Base-by-base conservation (phyloP, 2,797 vertebrate species). In the Bradypodion pumilum region DNA sequence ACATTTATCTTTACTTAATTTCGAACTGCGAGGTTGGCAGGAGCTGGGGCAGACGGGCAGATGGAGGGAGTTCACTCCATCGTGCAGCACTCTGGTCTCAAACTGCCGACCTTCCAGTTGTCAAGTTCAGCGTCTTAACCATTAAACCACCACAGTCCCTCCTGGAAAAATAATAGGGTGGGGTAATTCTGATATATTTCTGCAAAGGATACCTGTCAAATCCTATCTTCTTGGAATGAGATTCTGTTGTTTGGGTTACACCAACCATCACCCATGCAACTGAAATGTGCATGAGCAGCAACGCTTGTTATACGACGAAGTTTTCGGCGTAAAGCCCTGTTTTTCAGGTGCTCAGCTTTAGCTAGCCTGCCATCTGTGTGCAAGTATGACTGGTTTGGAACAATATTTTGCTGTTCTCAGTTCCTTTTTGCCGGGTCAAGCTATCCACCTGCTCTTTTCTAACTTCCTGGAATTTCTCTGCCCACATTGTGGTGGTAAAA, bases 321-420 rank as follows among this genome's bases (percentile, higher is more conserved):
- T 1, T 19, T 59, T 19, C 1, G 5, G 2, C 16, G 56, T 4
- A 21, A 19, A 5, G 2, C 40, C 37, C 37, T 7, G 37, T 0
- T 2, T 21, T 32, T 23, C 40, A 6, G 40, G 1, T 65, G 15
- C 29, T 12, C 19, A 62, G 27, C 8, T 1, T 15, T 44, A 37
- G 7, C 3, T 7, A 27, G 27, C 23, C n/a, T 66, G 29, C 63
- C 25, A 27, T 6, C 8, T 3, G 4, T 1, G 7, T 29, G 60
- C 25, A 76, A 40, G 37, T 56, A 15, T 19, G 35, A 16, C 13
- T 12, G 15, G 7, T 3, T 10, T 13, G 29, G 74, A 52, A 56
- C 25, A 7, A 12, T 49, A 1, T 78, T 84, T 84, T 56, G 69
- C 44, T 42, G 56, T 25, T 85, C 8, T 74, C 44, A 2, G 15